phyloP scores from a whole-genome alignment of 2,888 invertebrate species.

The Philonicus albiceps region DNA sequence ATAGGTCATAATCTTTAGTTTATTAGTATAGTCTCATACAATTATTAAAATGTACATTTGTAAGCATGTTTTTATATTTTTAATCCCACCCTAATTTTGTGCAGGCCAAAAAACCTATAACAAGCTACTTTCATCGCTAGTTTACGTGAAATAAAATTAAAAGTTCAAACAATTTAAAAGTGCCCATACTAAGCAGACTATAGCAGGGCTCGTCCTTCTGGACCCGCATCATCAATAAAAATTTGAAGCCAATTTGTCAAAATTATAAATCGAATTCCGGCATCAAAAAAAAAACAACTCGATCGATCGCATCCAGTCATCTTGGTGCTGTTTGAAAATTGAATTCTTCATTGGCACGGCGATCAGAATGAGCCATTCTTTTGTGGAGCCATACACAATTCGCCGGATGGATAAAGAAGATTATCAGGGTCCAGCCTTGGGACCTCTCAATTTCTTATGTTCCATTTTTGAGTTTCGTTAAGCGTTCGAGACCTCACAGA shows the following conservation, averaged over 20 bases:
- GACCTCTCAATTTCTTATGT: not conserved
- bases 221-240: conserved; percentile 46
- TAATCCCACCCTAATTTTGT: no score
- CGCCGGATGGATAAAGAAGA: not conserved
- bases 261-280: conserved; percentile 47
- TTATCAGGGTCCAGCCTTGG: conserved; percentile 2
- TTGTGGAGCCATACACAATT: conserved; percentile 34
- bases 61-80: no score
- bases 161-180: not conserved
- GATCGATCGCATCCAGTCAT: not conserved
- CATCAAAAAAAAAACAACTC: conserved; percentile 5
- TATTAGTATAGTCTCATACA: no score
- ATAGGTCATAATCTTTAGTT: no score
- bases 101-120: no score
- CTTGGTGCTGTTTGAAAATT: conserved; percentile 38
- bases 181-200: not conserved
- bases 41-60: no score
- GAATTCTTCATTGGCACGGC: conserved; percentile 39
- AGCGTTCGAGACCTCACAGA: conserved; percentile 47
- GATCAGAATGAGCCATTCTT: not conserved
- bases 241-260: conserved; percentile 48
- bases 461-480: conserved; percentile 27
- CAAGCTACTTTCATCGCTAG: no score
- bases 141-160: not conserved
- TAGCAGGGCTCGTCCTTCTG: not conserved